These are phyloP conservation scores for Microcebus tavaratra DNA, from an alignment of 2,113 vertebrate species.

Conservation along the genomic window DNA sequence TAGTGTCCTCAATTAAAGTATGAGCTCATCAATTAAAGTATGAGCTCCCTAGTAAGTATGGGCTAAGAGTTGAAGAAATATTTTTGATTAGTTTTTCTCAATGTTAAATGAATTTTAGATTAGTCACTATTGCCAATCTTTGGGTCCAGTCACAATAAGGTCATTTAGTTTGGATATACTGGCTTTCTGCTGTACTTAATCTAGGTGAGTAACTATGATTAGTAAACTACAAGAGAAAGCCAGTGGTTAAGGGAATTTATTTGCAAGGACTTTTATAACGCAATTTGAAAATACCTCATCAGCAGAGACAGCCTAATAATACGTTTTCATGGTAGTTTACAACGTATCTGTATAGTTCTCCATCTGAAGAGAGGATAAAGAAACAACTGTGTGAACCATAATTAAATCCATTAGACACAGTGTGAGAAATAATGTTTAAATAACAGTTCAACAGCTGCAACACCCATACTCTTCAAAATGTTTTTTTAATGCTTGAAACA, in stretches of 20 bases:
- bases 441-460: constrained; percentile 42
- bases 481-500: constrained; percentile 44
- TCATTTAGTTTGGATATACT: not conserved
- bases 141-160: not conserved
- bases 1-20: not conserved
- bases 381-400: constrained; percentile 55
- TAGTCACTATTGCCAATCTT: not conserved
- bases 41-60: not conserved
- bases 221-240: constrained; percentile 41
- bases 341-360: not conserved
- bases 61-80: not conserved
- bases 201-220: not conserved
- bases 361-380: constrained; percentile 53
- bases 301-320: constrained; percentile 56
- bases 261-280: constrained; percentile 55
- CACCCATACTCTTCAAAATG: constrained; percentile 15
- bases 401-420: constrained; percentile 47
- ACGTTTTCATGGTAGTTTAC: constrained; percentile 52
- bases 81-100: not conserved
- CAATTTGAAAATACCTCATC: constrained; percentile 37
- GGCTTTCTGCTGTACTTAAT: constrained; percentile 20
- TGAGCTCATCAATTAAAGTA: not conserved
- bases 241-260: constrained; percentile 52
- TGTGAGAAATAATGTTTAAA: constrained; percentile 64
- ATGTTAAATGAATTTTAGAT: constrained; percentile 21